phyloP scores from a whole-genome alignment of 2,888 invertebrate genomes.

The Gibbula magus region DNA sequence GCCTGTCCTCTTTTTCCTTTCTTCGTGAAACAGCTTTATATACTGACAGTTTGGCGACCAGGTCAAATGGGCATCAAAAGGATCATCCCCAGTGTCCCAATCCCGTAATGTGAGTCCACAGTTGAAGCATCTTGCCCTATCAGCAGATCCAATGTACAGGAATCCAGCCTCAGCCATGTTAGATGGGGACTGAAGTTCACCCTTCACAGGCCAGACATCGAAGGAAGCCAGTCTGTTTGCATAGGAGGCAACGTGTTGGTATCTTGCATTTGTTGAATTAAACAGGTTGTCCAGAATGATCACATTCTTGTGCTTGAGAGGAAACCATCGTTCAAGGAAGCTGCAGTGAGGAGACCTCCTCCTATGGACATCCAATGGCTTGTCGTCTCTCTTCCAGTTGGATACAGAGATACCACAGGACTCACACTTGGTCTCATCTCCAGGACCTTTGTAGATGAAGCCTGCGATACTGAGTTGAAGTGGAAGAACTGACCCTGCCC shows the following conservation, averaged over 20 bases:
- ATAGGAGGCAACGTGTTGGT: background rate
- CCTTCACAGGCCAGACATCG: background rate
- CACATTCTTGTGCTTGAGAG: background rate
- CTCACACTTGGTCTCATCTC: background rate
- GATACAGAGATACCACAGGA: background rate
- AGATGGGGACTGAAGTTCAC: background rate
- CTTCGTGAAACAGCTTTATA: background rate
- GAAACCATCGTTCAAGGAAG: background rate
- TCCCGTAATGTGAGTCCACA: conserved; percentile 1
- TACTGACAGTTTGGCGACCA: background rate
- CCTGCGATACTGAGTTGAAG: background rate
- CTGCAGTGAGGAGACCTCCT: background rate
- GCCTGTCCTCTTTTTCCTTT: background rate
- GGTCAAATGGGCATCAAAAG: background rate
- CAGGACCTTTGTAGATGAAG: background rate
- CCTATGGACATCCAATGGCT: background rate
- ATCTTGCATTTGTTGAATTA: background rate
- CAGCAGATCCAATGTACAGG: conserved; percentile 1
- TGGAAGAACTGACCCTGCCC: background rate
- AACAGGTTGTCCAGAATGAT: background rate
- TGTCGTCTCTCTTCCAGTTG: background rate
- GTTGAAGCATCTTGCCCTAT: background rate
- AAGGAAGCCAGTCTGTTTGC: background rate
- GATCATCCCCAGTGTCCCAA: conserved; percentile 14
- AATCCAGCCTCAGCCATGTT: conserved; percentile 4